Percentiles rank a stretch among this genome's conserved stretches.
phyloP scores from a whole-genome alignment of 2,113 vertebrate genomes.

The Scomber japonicus region DNA sequence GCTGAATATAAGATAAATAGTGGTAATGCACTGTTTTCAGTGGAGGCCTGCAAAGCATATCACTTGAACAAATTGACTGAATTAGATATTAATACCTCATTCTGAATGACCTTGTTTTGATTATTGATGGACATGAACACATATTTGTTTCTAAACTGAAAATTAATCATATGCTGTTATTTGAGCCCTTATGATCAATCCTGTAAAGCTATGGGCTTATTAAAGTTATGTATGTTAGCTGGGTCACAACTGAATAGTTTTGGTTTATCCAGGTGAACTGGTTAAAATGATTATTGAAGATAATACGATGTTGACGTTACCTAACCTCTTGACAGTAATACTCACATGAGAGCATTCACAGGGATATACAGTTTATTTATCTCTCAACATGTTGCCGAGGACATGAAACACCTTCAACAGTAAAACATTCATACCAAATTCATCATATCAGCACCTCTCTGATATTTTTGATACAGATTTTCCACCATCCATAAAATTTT shows the following conservation, averaged over 20 bases:
- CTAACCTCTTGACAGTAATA: background rate
- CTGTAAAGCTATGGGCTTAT: no score
- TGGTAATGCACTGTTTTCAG: no score
- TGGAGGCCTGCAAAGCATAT: no score
- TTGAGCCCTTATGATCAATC: no score
- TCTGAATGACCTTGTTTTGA: background rate
- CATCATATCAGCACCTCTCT: background rate
- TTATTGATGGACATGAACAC: no score
- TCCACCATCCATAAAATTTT: slow-evolving; percentile 4
- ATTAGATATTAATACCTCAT: background rate
- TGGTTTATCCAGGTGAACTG: no score
- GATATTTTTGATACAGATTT: slow-evolving; percentile 22
- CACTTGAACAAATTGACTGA: no score
- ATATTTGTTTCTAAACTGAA: no score
- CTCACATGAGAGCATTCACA: background rate
- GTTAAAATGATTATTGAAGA: background rate
- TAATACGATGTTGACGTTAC: background rate
- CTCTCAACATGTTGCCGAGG: background rate
- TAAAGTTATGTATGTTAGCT: no score
- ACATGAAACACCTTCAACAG: background rate
- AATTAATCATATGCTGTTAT: no score
- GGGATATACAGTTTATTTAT: background rate
- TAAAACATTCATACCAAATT: slow-evolving; percentile 1
- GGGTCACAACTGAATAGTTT: no score
- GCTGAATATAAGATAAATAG: background rate